A percentile compares a stretch with the other conserved stretches of the same genome.
Evolutionary conservation across 2,888 invertebrate genomes (phyloP).

Genomic region (Drosophila macrospina): DNA sequence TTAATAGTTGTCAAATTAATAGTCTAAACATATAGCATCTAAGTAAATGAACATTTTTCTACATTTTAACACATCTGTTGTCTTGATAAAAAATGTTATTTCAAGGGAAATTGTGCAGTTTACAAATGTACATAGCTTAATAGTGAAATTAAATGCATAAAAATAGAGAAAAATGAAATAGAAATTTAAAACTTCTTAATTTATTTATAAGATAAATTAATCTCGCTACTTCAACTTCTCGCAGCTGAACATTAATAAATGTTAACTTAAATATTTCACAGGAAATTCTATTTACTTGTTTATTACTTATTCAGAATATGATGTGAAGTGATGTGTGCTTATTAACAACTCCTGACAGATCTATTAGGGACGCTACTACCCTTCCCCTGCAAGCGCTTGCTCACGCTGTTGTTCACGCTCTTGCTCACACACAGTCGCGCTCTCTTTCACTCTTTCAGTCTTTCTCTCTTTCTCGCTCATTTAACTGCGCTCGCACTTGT

Average conservation of each 20-base stretch:
- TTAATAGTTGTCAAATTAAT: too few relatives aligned
- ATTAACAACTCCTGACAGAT: constrained; percentile 39
- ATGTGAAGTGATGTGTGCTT: background rate
- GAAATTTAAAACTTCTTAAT: too few relatives aligned
- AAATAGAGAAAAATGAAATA: too few relatives aligned
- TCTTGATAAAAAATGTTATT: too few relatives aligned
- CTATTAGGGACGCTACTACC: constrained; percentile 52
- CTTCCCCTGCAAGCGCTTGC: constrained; percentile 27
- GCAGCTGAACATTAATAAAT: background rate
- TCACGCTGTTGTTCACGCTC: constrained; percentile 5
- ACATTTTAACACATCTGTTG: too few relatives aligned
- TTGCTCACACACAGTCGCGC: background rate
- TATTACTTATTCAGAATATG: background rate
- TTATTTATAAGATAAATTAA: too few relatives aligned
- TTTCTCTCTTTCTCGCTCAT: background rate
- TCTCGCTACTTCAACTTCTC: too few relatives aligned
- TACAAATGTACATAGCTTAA: too few relatives aligned
- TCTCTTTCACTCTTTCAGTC: background rate
- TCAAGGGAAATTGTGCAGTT: too few relatives aligned
- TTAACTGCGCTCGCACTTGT: constrained; percentile 7
- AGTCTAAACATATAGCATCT: too few relatives aligned
- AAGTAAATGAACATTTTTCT: too few relatives aligned
- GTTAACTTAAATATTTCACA: background rate
- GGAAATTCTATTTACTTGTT: background rate
- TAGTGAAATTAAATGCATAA: too few relatives aligned